phyloP scores from a whole-genome alignment of 1,140 invertebrate genomes.

The Cecropterus lyciades region DNA sequence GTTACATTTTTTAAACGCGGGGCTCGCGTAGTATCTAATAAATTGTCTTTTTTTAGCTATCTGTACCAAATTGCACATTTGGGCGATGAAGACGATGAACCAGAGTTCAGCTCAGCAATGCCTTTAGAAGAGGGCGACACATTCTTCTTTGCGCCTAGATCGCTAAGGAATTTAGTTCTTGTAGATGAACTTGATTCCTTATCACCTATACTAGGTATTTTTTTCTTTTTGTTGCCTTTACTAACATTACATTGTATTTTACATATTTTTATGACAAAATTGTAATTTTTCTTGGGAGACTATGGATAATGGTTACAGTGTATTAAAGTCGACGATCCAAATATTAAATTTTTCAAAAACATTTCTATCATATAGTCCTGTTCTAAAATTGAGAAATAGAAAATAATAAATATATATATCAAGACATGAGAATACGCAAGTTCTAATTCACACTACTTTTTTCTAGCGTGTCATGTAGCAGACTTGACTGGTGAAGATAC shows the following conservation, averaged over 20 bases:
- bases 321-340: no score
- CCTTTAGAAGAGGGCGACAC: slow-evolving; percentile 99
- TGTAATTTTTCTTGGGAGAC: no score
- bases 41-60: slow-evolving; percentile 88
- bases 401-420: no score
- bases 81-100: slow-evolving; percentile 99
- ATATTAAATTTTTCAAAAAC: no score
- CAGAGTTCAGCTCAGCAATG: slow-evolving; percentile 99
- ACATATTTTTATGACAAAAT: no score
- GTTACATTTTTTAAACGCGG: no score
- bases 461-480: slow-evolving; percentile 86
- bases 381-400: no score
- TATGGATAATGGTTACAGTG: no score
- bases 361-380: no score
- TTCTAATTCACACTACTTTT: background rate
- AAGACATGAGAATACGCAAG: no score
- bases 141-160: slow-evolving; percentile 98
- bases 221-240: no score
- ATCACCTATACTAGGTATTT: slow-evolving; percentile 96
- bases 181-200: slow-evolving; percentile 99
- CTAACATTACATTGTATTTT: no score
- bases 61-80: slow-evolving; percentile 99
- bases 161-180: slow-evolving; percentile 97
- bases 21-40: background rate
- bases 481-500: slow-evolving; percentile 98